Percentiles rank a stretch among this genome's conserved stretches.
Conservation (phyloP, 1,140 invertebrate species). For the Cotesia chilonis region DNA sequence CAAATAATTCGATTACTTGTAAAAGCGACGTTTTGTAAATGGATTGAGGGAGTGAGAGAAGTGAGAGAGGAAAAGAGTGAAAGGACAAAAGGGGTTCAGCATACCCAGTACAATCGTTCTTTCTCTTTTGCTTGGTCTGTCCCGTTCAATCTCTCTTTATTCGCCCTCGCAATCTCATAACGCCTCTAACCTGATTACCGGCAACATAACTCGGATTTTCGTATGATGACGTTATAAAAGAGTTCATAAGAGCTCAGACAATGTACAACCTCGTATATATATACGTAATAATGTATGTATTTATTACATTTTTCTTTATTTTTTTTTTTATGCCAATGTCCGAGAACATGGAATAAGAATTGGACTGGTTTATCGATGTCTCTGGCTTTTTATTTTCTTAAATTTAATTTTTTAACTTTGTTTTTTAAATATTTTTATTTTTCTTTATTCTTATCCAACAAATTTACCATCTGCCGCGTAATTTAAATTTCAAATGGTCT, state of each 20-base stretch:
- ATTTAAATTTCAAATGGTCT: conserved; percentile 37
- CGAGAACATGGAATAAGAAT: background rate
- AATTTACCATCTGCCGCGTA: conserved; percentile 28
- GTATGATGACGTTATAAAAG: conserved; percentile 1
- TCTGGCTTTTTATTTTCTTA: background rate
- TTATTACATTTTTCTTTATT: background rate
- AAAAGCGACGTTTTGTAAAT: too few species aligned
- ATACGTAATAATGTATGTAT: too few species aligned
- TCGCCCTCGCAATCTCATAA: conserved; percentile 20
- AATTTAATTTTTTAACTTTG: background rate
- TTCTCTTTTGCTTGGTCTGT: background rate
- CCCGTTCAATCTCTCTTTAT: background rate
- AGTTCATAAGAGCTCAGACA: conserved; percentile 2
- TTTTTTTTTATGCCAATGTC: background rate
- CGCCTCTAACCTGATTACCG: conserved; percentile 24
- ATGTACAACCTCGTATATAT: too few species aligned
- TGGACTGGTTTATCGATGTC: background rate
- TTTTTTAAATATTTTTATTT: background rate
- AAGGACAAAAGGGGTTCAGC: too few species aligned
- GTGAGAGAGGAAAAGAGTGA: background rate
- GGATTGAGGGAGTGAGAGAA: background rate
- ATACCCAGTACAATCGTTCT: background rate
- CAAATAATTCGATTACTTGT: too few species aligned
- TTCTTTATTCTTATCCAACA: background rate
- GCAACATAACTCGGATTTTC: background rate